Conservation (phyloP, 2,888 invertebrate genomes). For the Syrista parreyssii region DNA sequence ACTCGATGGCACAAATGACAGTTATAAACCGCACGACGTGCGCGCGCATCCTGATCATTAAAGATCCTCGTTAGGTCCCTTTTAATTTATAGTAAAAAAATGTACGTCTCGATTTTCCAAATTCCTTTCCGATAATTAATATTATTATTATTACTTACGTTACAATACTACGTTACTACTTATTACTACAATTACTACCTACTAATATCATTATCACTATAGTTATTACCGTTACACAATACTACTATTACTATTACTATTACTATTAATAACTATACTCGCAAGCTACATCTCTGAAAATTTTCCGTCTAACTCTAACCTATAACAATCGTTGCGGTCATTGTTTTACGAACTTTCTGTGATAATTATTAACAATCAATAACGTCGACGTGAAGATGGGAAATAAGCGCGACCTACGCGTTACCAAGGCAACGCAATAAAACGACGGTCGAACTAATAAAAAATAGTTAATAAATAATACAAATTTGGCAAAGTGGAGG, state of each 20-base stretch:
- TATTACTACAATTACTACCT: constrained; percentile 13
- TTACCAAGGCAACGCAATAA: neutral
- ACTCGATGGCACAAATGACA: too few species aligned
- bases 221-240: constrained; percentile 17
- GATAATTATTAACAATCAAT: constrained; percentile 67
- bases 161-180: constrained; percentile 3
- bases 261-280: constrained; percentile 21
- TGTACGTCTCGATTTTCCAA: too few species aligned
- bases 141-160: constrained; percentile 9
- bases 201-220: constrained; percentile 12
- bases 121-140: neutral
- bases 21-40: too few species aligned
- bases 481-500: neutral
- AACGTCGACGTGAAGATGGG: constrained; percentile 42
- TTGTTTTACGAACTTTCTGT: constrained; percentile 66
- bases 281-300: constrained; percentile 28
- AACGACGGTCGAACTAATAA: neutral
- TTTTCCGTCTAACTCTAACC: constrained; percentile 33
- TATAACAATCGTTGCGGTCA: constrained; percentile 53
- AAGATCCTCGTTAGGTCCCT: too few species aligned
- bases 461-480: neutral
- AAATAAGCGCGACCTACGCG: neutral
- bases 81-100: neutral
- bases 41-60: too few species aligned
- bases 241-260: constrained; percentile 17